Evolutionary conservation across 2,888 invertebrate genomes (phyloP).

Genomic region (Callyntrura guangdongensis): DNA sequence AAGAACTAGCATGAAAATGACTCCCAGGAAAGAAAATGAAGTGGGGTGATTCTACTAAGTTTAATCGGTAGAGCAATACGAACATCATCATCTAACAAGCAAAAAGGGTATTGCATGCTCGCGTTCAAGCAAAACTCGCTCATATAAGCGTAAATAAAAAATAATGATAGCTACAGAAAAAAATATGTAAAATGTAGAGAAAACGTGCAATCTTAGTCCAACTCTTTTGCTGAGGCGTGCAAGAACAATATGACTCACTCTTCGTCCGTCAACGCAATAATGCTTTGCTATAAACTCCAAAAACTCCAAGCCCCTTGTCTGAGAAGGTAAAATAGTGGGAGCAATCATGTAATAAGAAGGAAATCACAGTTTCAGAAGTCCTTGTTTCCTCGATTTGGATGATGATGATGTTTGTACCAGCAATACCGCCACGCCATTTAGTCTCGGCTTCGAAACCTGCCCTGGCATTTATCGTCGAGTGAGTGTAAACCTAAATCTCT

Average conservation of each 20-base stretch:
- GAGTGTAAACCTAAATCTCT: slow-evolving; percentile 34
- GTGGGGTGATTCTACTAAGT: slow-evolving; percentile 55
- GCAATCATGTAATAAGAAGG: slow-evolving; percentile 59
- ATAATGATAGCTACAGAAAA: too few relatives aligned
- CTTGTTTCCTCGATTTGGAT: slow-evolving; percentile 11
- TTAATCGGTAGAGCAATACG: not conserved
- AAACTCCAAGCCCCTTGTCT: slow-evolving; percentile 10
- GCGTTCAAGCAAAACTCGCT: not conserved
- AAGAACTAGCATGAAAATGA: slow-evolving; percentile 68
- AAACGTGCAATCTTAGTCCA: not conserved
- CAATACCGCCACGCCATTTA: not conserved
- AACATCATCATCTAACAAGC: slow-evolving; percentile 24
- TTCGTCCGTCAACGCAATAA: not conserved
- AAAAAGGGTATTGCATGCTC: not conserved
- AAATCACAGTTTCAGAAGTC: slow-evolving; percentile 51
- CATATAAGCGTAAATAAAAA: too few relatives aligned
- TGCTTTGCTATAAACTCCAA: slow-evolving; percentile 16
- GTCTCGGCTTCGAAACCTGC: slow-evolving; percentile 23
- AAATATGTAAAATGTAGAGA: not conserved
- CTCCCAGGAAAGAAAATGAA: slow-evolving; percentile 62
- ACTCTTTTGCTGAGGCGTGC: slow-evolving; percentile 63
- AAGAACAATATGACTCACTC: slow-evolving; percentile 42
- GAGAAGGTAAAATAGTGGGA: slow-evolving; percentile 41
- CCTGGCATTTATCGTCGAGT: slow-evolving; percentile 44
- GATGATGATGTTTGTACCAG: not conserved